Evolutionary conservation across 2,113 vertebrate species (phyloP).

Genomic region (Chamaea fasciata): DNA sequence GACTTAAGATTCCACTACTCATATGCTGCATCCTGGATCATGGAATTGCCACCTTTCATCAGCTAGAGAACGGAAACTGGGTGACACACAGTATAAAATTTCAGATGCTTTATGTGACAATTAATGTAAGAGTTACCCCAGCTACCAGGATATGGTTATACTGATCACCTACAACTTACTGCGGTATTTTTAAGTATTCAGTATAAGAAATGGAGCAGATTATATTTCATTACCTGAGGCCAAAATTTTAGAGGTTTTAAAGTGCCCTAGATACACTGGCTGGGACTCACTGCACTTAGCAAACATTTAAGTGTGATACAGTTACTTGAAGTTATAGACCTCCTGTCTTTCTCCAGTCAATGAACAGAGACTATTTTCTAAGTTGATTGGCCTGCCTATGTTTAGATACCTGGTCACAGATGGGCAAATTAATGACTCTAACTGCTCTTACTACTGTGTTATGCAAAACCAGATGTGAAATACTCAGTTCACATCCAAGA

Average conservation of each 20-base stretch:
- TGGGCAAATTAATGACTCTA: background rate
- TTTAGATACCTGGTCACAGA: background rate
- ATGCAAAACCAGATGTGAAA: background rate
- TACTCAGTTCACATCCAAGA: background rate
- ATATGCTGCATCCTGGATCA: background rate
- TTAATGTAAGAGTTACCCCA: background rate
- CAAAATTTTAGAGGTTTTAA: background rate
- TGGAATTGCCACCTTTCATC: background rate
- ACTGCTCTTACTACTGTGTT: background rate
- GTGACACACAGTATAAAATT: background rate
- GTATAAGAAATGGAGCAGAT: background rate
- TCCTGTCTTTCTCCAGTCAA: background rate
- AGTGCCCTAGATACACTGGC: background rate
- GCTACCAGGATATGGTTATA: background rate
- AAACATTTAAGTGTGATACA: background rate
- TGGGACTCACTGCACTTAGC: background rate
- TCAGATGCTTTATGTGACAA: background rate
- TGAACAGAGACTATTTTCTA: background rate
- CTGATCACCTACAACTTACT: background rate
- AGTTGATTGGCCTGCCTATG: background rate
- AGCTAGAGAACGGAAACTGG: background rate
- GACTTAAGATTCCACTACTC: background rate
- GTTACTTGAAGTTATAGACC: background rate
- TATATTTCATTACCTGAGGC: background rate
- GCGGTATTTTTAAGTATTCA: background rate